Conservation (phyloP, 2,888 invertebrate genomes). For the Caradrina clavipalpis region DNA sequence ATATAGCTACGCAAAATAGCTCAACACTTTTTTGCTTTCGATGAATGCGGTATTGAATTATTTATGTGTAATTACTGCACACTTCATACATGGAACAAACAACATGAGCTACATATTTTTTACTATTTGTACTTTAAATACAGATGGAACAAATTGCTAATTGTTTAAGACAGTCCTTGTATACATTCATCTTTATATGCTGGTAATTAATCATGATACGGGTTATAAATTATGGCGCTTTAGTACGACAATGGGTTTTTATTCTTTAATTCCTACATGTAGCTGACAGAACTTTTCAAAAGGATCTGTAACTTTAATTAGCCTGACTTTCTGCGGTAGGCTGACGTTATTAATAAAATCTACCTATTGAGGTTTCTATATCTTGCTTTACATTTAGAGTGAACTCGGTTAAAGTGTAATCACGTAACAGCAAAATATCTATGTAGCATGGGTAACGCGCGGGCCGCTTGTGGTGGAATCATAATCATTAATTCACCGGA, state of each 20-base stretch:
- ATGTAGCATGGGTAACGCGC: constrained; percentile 41
- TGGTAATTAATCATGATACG: constrained; percentile 58
- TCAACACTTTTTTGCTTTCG: constrained; percentile 50
- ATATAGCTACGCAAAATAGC: constrained; percentile 48
- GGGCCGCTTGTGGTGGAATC: constrained; percentile 69
- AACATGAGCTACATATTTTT: constrained; percentile 63
- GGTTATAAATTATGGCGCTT: constrained; percentile 50
- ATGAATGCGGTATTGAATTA: constrained; percentile 66
- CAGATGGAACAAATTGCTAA: constrained; percentile 65
- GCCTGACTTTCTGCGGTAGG: neutral
- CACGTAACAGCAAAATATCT: constrained; percentile 35
- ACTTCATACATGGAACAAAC: constrained; percentile 59
- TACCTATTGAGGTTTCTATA: neutral
- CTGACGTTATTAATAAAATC: neutral
- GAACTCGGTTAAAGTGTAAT: constrained; percentile 19
- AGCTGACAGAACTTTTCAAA: constrained; percentile 15
- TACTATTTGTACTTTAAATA: constrained; percentile 58
- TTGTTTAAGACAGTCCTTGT: constrained; percentile 61
- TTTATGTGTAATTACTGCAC: constrained; percentile 67
- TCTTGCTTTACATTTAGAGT: constrained; percentile 2
- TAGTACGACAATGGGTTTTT: constrained; percentile 34
- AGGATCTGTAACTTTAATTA: constrained; percentile 1
- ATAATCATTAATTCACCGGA: constrained; percentile 77
- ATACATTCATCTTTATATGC: constrained; percentile 54
- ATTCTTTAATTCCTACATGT: constrained; percentile 9